Evolutionary conservation across 2,113 vertebrate species (phyloP), one percentile per base, ranked within the genome.

Genomic region (Tympanuchus pallidicinctus): DNA sequence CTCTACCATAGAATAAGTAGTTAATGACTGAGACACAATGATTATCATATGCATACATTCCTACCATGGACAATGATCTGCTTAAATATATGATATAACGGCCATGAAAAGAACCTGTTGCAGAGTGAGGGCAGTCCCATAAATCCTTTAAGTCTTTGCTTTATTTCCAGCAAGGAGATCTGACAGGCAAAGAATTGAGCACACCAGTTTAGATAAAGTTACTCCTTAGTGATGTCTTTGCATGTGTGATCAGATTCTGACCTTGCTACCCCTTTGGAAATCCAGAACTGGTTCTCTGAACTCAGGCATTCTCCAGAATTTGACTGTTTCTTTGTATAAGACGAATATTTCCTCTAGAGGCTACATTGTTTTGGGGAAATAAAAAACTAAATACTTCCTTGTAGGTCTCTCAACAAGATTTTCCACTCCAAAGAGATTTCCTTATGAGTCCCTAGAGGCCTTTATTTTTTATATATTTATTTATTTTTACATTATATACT

Each of bases 381-480:
- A 52, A 93, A 91, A 85, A 47, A 3, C 38, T 75, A 65, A 94
- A 73, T 85, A 75, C 30, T 92, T 95, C 38, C 45, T 94, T 89
- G 27, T 40, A 59, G 40, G 52, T 93, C 64, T 93, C 93, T 94
- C 70, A 92, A 43, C 11, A 86, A 36, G 43, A 82, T 4, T 72
- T 91, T 87, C 16, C 17, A 24, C 75, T 94, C 57, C 83, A 3
- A 52, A 20, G 47, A 86, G 52, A 50, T 82, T 93, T 96, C 63
- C 56, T 91, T 94, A 76, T 76, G 50, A 11, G 3, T 84, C 50
- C 64, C n/a, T 50, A 71, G 90, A 85, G 69, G 5, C 25, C 19
- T 91, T 82, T 54, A 54, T 88, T 50, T 30, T 52, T 82, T 60
- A 34, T 36, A 9, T n/a, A 20, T 57, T 25, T 22, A 8, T 11